These are phyloP conservation scores for Helicorthomorpha holstii DNA, from an alignment of 1,140 invertebrate genomes.

Conservation along the genomic window DNA sequence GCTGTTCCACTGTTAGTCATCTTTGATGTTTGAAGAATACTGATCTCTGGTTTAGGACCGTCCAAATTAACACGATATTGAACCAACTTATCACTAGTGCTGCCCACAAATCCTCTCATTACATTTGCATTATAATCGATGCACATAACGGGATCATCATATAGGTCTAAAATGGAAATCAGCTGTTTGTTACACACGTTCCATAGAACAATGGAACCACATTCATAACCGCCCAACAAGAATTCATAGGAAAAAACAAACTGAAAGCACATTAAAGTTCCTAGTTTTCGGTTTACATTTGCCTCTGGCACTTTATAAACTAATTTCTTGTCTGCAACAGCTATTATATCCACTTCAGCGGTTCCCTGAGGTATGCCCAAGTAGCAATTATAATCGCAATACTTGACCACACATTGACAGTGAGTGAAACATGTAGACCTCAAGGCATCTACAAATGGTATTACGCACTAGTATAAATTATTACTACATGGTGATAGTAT, in stretches of 20 bases:
- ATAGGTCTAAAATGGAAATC: not conserved
- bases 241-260: too few species aligned
- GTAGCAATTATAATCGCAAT: too few species aligned
- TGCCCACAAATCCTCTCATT: not conserved
- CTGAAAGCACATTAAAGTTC: too few species aligned
- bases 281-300: too few species aligned
- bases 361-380: too few species aligned
- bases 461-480: not conserved
- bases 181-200: not conserved
- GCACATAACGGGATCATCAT: conserved; percentile 5
- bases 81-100: not conserved
- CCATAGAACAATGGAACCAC: conserved; percentile 1
- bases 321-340: too few species aligned
- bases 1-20: conserved; percentile 46
- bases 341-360: too few species aligned
- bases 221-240: conserved; percentile 3
- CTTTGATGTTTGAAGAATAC: not conserved
- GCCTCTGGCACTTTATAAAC: too few species aligned
- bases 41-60: not conserved
- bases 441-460: too few species aligned
- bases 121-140: not conserved
- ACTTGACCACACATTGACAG: conserved; percentile 1
- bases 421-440: not conserved
- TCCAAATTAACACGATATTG: not conserved
- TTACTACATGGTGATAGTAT: not conserved